Evolutionary conservation across 1,140 invertebrate species (phyloP).

Genomic region (Dinoponera quadriceps): DNA sequence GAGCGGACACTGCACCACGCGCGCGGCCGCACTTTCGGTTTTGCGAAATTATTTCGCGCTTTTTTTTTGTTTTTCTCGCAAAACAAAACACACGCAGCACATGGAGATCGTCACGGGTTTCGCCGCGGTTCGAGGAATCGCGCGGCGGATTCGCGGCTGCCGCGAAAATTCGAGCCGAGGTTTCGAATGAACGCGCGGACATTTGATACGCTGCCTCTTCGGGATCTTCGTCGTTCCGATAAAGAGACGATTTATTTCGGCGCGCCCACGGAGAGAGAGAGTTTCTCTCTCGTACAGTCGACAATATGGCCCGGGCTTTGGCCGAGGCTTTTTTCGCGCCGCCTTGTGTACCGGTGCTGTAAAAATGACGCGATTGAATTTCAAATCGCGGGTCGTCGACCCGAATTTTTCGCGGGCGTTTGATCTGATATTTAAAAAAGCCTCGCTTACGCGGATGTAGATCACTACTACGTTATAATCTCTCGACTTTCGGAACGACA

Average conservation of each 20-base stretch:
- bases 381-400: constrained; percentile 63
- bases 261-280: too few species aligned
- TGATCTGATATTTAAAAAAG: constrained; percentile 74
- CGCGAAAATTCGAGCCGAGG: neutral
- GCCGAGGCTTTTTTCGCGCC: constrained; percentile 20
- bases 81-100: neutral
- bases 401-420: constrained; percentile 63
- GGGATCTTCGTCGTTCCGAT: neutral
- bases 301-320: constrained; percentile 26
- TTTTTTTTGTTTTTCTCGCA: neutral
- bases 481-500: constrained; percentile 24
- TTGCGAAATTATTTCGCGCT: neutral
- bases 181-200: neutral
- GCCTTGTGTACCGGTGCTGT: constrained; percentile 38
- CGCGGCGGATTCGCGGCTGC: neutral
- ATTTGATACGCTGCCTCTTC: too few species aligned
- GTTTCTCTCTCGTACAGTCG: neutral
- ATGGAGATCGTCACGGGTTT: neutral
- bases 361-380: constrained; percentile 74
- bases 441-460: constrained; percentile 65
- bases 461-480: constrained; percentile 68
- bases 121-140: neutral
- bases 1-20: constrained; percentile 24
- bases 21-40: neutral
- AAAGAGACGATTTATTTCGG: constrained; percentile 29